Percentiles rank a stretch among this genome's conserved stretches.
Evolutionary conservation across 2,113 vertebrate genomes (phyloP).

Genomic region (Phalacrocorax pelagicus): DNA sequence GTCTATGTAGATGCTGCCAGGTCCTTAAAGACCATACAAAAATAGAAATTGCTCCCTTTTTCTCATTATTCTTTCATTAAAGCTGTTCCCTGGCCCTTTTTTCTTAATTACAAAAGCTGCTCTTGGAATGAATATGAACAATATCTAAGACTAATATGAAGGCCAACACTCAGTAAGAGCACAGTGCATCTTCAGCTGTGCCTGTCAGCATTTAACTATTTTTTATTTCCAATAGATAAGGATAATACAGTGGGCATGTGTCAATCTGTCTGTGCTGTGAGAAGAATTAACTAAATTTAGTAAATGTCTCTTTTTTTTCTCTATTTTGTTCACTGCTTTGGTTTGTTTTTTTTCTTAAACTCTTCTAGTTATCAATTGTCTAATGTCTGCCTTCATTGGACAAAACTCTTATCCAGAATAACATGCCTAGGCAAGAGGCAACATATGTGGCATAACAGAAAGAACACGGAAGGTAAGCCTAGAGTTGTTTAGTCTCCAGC

Average conservation of each 20-base stretch:
- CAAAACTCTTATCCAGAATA: background rate
- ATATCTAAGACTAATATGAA: background rate
- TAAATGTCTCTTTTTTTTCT: background rate
- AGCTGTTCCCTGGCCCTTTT: background rate
- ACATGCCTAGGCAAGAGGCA: fast-evolving
- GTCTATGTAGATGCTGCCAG: fast-evolving
- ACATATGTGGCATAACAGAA: background rate
- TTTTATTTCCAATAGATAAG: background rate
- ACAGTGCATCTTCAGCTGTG: background rate
- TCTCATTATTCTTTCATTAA: background rate
- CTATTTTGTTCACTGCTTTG: background rate
- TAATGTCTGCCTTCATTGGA: background rate
- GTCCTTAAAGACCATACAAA: background rate
- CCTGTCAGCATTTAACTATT: background rate
- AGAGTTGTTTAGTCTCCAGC: background rate
- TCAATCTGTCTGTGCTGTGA: background rate
- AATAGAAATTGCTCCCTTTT: background rate
- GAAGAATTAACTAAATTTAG: background rate
- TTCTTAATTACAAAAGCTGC: background rate
- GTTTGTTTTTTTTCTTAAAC: background rate
- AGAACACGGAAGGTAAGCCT: background rate
- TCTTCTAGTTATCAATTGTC: background rate
- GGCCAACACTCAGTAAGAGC: background rate
- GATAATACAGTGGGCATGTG: fast-evolving
- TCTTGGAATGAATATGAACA: background rate